Base-by-base conservation (phyloP, 1,140 invertebrate species). In the Panagrolaimus sp. region DNA sequence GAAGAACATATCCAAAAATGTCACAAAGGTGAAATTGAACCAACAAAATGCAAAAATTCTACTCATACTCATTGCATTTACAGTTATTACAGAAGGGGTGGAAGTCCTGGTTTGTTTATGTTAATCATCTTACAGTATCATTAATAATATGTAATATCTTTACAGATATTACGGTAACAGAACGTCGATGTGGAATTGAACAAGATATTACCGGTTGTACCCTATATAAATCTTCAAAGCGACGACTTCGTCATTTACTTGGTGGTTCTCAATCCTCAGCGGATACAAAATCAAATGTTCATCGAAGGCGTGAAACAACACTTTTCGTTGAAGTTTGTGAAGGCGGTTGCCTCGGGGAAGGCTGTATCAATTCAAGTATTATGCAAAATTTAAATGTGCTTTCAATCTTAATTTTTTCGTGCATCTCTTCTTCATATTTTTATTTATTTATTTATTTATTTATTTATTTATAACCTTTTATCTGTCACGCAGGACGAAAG, bases 1-100 rank as follows among this genome's bases (percentile, higher is more conserved):
- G 75, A 81, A 62, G 24, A 72, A 26, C 70, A 78, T 63, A 75
- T 78, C 55, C 46, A 44, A 17, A 44, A 48, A 47, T 78, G 76
- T 62, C 76, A 78, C 55, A 58, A 67, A 28, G 76, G 76, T 12
- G 44, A 64, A 32, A 71, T 78, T 48, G 43, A 73, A 12, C 68
- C 76, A 12, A 78, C 70, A 3, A 65, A 63, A 44, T 78, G 76
- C 55, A 43, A 65, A 24, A 78, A 78, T 64, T 28, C 68, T n/a
- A 67, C 78, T n/a, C 75, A 78, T 63, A 78, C 76, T 10, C 76
- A 78, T 65, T 78, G 76, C 52, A 78, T 78, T 17, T 77, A 52
- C 65, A 73, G 65, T 62, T 78, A 71, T 68, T 78, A 80, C 67
- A 69, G 64, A 63, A 73, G 71, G 46, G 52, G 47, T 26, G 71